Percentiles rank a stretch among this genome's conserved stretches.
phyloP scores from a whole-genome alignment of 23 tunicate species.

The Clavelina lepadiformis region DNA sequence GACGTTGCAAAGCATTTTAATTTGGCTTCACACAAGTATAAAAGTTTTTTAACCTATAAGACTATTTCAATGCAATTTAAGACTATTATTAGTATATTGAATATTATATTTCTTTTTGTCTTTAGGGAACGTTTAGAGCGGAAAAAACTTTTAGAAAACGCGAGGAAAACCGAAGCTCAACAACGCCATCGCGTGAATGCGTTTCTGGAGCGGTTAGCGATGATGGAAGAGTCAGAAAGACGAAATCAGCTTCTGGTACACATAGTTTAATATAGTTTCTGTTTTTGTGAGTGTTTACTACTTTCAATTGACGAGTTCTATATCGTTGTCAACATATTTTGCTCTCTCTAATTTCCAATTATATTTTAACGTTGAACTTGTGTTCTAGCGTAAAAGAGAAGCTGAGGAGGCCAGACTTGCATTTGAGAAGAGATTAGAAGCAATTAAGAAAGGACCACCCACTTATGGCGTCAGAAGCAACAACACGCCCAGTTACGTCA shows the following conservation, averaged over 20 bases:
- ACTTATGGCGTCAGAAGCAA: constrained; percentile 44
- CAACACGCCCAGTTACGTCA: constrained; percentile 48
- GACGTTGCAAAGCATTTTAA: constrained; percentile 79
- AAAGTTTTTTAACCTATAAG: too few species aligned
- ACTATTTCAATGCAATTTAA: too few species aligned
- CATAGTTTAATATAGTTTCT: too few species aligned
- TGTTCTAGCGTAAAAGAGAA: constrained; percentile 23
- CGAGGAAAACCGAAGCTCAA: constrained; percentile 45
- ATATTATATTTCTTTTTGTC: neutral
- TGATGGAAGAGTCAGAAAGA: too few species aligned
- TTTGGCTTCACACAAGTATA: constrained; percentile 40
- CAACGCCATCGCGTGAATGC: constrained; percentile 71
- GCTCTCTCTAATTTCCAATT: too few species aligned
- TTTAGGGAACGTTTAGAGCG: constrained; percentile 58
- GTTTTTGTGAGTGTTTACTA: too few species aligned
- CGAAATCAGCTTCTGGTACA: too few species aligned
- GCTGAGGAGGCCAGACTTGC: constrained; percentile 44
- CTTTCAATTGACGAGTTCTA: too few species aligned
- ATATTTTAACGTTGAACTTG: neutral
- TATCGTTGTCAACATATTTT: too few species aligned
- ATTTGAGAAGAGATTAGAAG: constrained; percentile 38
- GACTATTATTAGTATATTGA: neutral
- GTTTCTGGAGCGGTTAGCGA: constrained; percentile 37
- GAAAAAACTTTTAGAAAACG: constrained; percentile 52
- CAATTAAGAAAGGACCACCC: constrained; percentile 57